A percentile compares a stretch with the other conserved stretches of the same genome.
These are phyloP conservation scores for Scaptomyza caliginosa DNA, from an alignment of 2,888 invertebrate genomes.

Conservation along the genomic window DNA sequence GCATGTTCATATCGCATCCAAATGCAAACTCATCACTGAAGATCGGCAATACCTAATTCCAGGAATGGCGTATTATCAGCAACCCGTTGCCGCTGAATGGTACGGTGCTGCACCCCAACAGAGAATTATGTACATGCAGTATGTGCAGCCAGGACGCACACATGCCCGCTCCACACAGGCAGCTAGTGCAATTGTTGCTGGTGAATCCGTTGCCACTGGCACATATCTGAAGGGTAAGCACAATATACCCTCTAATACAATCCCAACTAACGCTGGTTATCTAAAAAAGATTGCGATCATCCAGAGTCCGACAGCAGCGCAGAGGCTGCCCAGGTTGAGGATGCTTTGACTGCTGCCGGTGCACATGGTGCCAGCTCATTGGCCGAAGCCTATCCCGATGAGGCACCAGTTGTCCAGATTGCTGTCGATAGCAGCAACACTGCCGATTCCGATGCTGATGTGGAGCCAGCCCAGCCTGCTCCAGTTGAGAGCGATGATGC, in stretches of 20 bases:
- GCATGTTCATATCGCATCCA: background rate
- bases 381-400: slow-evolving; percentile 83
- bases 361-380: slow-evolving; percentile 79
- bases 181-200: slow-evolving; percentile 83
- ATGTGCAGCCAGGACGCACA: slow-evolving; percentile 80
- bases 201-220: slow-evolving; percentile 82
- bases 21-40: slow-evolving; percentile 42
- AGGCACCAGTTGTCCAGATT: slow-evolving; percentile 64
- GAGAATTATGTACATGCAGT: slow-evolving; percentile 82
- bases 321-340: slow-evolving; percentile 69
- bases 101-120: slow-evolving; percentile 71
- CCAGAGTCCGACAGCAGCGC: slow-evolving; percentile 73
- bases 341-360: slow-evolving; percentile 74
- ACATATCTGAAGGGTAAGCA: slow-evolving; percentile 82
- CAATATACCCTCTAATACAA: background rate
- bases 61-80: slow-evolving; percentile 82
- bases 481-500: slow-evolving; percentile 64
- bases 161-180: slow-evolving; percentile 81
- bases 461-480: slow-evolving; percentile 28
- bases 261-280: slow-evolving; percentile 29
- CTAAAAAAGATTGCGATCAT: slow-evolving; percentile 82
- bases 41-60: slow-evolving; percentile 64
- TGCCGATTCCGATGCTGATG: slow-evolving; percentile 35
- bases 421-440: slow-evolving; percentile 51
- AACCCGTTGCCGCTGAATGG: slow-evolving; percentile 80